Conservation (phyloP, 2,113 vertebrate genomes). For the Pipra filicauda region DNA sequence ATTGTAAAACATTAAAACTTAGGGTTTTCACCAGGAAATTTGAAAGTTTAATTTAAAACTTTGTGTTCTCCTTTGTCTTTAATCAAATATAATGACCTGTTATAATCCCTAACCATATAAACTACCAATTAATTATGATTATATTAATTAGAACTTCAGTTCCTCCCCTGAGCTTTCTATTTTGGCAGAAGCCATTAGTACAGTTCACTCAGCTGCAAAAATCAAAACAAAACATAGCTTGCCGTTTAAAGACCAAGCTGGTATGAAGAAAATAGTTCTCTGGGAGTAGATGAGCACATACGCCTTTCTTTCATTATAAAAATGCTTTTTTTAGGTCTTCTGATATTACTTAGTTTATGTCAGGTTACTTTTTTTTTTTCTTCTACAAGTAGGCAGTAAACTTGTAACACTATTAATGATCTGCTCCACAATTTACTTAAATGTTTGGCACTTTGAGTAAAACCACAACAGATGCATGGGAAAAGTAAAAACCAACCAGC, state of each 20-base stretch:
- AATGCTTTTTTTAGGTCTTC: neutral
- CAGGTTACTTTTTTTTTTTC: neutral
- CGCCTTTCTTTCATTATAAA: neutral
- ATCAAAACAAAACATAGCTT: neutral
- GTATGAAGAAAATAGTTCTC: neutral
- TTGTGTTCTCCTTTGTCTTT: neutral
- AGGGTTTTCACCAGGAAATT: neutral
- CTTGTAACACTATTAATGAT: constrained; percentile 1
- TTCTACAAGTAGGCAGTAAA: neutral
- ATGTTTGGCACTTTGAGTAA: constrained; percentile 1
- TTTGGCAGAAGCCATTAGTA: neutral
- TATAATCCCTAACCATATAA: neutral
- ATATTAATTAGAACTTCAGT: neutral
- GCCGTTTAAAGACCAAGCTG: neutral
- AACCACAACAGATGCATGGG: constrained; percentile 35
- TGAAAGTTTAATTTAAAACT: neutral
- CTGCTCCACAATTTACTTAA: neutral
- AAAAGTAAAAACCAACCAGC: constrained; percentile 25
- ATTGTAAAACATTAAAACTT: neutral
- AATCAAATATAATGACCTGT: neutral
- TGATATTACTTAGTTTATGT: neutral
- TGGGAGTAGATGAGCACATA: neutral
- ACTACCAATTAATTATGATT: neutral
- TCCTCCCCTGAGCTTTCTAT: neutral
- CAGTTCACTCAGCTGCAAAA: neutral